Base-by-base conservation (phyloP, 2,113 vertebrate species). In the Piaya cayana region DNA sequence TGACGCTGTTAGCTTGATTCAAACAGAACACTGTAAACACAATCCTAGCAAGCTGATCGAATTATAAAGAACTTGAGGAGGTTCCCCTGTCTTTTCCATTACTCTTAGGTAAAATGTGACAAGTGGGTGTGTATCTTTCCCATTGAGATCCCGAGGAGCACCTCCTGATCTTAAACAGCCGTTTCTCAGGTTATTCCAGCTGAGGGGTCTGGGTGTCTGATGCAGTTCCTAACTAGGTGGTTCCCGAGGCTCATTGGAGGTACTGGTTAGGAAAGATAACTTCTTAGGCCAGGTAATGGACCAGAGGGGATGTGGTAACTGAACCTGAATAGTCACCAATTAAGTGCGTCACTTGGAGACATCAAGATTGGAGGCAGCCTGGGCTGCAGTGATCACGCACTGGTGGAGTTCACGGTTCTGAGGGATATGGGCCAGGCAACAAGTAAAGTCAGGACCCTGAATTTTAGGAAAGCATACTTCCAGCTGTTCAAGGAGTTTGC, bases 191-290 rank as follows among this genome's bases (percentile, higher is more conserved):
- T 50, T 10, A 4, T 69, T 81, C 11, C 37, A 34, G 26, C 12
- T 42, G 3, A 3, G 34, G 12, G 2, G 9, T 67, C 8, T 18
- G 8, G 8, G 10, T 43, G 15, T 26, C n/a, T 5, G 6, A n/a
- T 20, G n/a, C 12, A n/a, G 4, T 32, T 62, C 10, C 18, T 56
- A 63, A 76, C 29, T 23, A 23, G 4, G 17, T 17, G 9, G 6
- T 62, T 68, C n/a, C 15, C 8, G 7, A 56, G 6, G 5, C 5
- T 49, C 3, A 1, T 10, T 5, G 4, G 27, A 80, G 6, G 4
- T 27, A 12, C 13, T 2, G 2, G 53, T 72, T 29, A 52, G 26
- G 14, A 50, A 53, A 15, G 52, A 15, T 27, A 29, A 53, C 14
- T 29, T 53, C 52, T 53, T 53, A 53, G 52, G 52, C 26, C 52